Evolutionary conservation across 2,113 vertebrate species (phyloP).

Genomic region (Oryzias celebensis): DNA sequence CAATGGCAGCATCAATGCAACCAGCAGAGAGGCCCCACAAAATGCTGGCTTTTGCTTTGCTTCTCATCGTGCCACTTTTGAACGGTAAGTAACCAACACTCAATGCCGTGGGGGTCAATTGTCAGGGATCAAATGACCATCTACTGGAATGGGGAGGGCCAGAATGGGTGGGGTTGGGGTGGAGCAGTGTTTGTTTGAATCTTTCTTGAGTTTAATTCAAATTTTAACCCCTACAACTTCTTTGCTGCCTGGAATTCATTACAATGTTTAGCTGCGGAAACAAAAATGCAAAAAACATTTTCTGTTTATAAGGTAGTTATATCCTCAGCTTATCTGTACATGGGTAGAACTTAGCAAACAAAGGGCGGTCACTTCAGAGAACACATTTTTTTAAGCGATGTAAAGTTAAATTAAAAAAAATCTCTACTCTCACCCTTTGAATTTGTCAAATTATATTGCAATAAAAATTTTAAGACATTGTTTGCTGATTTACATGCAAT

Average conservation of each 20-base stretch:
- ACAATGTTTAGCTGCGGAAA: conserved; percentile 8
- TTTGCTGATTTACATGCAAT: not conserved
- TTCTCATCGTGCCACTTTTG: conserved; percentile 37
- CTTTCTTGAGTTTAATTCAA: conserved; percentile 44
- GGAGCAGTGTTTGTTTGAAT: conserved; percentile 55
- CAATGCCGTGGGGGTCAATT: conserved; percentile 14
- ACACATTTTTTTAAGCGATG: not conserved
- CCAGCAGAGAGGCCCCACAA: conserved; percentile 15
- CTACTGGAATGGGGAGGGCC: conserved; percentile 5
- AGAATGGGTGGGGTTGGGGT: conserved; percentile 41
- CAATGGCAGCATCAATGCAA: conserved; percentile 65
- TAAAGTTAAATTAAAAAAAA: not conserved
- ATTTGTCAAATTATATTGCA: no score
- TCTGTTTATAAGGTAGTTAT: not conserved
- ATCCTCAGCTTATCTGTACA: not conserved
- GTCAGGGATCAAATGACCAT: conserved; percentile 11
- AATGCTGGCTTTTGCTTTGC: conserved; percentile 35
- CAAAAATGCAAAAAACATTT: not conserved
- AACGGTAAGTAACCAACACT: conserved; percentile 50
- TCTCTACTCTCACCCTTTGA: no score
- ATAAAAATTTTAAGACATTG: not conserved
- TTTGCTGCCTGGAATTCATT: conserved; percentile 33
- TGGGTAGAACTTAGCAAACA: conserved; percentile 33
- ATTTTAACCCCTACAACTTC: conserved; percentile 69
- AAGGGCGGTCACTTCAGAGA: conserved; percentile 26